These are phyloP conservation scores for Drosophila parabipectinata DNA, from an alignment of 1,140 invertebrate genomes.

Conservation along the genomic window DNA sequence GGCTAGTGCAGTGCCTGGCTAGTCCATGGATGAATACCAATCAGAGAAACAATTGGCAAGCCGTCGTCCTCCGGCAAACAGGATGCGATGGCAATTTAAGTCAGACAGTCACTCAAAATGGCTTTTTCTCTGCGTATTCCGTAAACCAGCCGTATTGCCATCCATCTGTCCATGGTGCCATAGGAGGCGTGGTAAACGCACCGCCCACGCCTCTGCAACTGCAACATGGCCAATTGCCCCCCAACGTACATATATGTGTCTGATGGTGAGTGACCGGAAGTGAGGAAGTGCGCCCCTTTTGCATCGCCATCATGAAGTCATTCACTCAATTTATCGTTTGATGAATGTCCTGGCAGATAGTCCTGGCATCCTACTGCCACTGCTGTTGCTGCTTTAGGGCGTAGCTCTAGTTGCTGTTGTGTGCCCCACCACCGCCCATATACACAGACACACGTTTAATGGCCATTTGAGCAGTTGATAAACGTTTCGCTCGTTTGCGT, in stretches of 20 bases:
- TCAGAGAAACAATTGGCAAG: constrained; percentile 75
- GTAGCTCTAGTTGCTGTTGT: constrained; percentile 6
- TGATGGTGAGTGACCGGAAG: constrained; percentile 21
- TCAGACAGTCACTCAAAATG: constrained; percentile 72
- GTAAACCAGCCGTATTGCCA: neutral
- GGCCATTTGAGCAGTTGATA: constrained; percentile 84
- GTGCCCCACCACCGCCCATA: neutral
- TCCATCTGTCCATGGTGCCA: constrained; percentile 30
- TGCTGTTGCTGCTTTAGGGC: constrained; percentile 39
- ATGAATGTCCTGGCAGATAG: constrained; percentile 83
- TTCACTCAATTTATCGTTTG: constrained; percentile 84
- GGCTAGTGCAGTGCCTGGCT: constrained; percentile 50
- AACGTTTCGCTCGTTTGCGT: constrained; percentile 82
- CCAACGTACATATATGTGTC: neutral
- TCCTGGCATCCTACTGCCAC: constrained; percentile 30
- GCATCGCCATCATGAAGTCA: constrained; percentile 81
- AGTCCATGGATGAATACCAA: constrained; percentile 72
- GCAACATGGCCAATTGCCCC: constrained; percentile 65
- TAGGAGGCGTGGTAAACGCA: constrained; percentile 54
- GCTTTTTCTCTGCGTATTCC: constrained; percentile 24
- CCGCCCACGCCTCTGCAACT: constrained; percentile 24
- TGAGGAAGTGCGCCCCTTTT: constrained; percentile 76
- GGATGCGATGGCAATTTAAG: constrained; percentile 83
- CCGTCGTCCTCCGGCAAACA: constrained; percentile 30
- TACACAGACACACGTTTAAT: constrained; percentile 78